Evolutionary conservation across 2,113 vertebrate species (phyloP).

Genomic region (Erythrolamprus reginae): DNA sequence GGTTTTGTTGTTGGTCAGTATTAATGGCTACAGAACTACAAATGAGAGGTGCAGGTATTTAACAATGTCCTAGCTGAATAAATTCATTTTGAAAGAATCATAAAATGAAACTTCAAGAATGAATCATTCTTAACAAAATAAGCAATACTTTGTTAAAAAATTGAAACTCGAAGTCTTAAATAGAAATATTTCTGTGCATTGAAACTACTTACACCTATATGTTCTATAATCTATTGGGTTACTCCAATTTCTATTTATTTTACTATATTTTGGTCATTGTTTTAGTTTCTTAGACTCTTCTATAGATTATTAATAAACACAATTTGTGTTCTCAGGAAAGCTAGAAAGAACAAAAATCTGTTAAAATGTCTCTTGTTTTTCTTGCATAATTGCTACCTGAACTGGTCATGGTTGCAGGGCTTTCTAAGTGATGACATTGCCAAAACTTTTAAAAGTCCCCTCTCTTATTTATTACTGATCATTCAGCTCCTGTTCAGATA

Average conservation of each 20-base stretch:
- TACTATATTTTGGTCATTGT: neutral
- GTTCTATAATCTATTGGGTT: neutral
- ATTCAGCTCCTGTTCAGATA: neutral
- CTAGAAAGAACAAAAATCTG: neutral
- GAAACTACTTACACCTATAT: neutral
- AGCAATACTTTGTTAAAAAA: constrained; percentile 1
- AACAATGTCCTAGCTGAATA: constrained; percentile 52
- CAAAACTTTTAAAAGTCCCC: neutral
- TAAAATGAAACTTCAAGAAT: constrained; percentile 54
- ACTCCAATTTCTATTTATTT: neutral
- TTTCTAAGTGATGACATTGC: neutral
- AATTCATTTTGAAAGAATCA: constrained; percentile 35
- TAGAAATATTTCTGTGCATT: neutral
- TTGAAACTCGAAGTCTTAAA: constrained; percentile 8
- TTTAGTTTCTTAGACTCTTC: neutral
- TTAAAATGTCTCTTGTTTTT: neutral
- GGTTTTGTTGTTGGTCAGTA: constrained; percentile 42
- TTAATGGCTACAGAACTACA: constrained; percentile 54
- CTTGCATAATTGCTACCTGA: neutral
- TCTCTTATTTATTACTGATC: neutral
- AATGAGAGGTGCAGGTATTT: constrained; percentile 4
- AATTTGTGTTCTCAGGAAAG: neutral
- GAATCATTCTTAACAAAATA: constrained; percentile 28
- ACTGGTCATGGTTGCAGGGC: neutral
- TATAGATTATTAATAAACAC: neutral